phyloP scores from a whole-genome alignment of 1,140 invertebrate species.

The Cotesia vestalis region DNA sequence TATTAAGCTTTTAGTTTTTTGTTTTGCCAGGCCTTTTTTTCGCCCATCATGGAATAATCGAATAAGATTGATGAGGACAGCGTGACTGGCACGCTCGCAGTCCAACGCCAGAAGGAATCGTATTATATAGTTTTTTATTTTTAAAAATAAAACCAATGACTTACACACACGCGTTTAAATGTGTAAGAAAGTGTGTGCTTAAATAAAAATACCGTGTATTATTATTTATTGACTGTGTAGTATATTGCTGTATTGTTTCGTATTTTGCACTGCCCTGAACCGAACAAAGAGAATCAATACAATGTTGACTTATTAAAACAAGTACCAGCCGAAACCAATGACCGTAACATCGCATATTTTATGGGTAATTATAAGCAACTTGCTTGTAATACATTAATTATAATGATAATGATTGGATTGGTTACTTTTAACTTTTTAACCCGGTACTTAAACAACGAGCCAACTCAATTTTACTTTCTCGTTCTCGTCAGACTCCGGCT shows the following conservation, averaged over 20 bases:
- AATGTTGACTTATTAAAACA: slow-evolving; percentile 19
- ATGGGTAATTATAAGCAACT: slow-evolving; percentile 43
- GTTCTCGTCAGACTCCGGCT: not conserved
- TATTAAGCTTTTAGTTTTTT: slow-evolving; percentile 38
- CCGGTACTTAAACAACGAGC: not conserved
- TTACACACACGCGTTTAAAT: not conserved
- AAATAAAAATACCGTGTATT: too few species aligned
- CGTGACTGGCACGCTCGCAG: slow-evolving; percentile 55
- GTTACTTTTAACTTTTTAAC: not conserved
- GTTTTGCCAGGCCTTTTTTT: slow-evolving; percentile 52
- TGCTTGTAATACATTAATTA: slow-evolving; percentile 9
- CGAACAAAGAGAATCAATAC: slow-evolving; percentile 6
- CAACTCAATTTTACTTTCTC: slow-evolving; percentile 10
- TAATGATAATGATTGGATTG: slow-evolving; percentile 25
- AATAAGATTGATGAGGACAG: slow-evolving; percentile 66
- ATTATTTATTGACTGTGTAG: too few species aligned
- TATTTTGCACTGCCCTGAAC: too few species aligned
- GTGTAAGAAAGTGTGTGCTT: not conserved
- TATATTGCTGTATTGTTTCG: not conserved
- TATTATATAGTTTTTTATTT: not conserved
- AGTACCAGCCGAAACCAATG: slow-evolving; percentile 35
- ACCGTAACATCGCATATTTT: slow-evolving; percentile 53
- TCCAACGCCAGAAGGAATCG: slow-evolving; percentile 16
- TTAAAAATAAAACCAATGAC: not conserved
- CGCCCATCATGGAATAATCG: slow-evolving; percentile 66